Conservation (phyloP, 2,113 vertebrate genomes). For the Rhinoderma darwinii region DNA sequence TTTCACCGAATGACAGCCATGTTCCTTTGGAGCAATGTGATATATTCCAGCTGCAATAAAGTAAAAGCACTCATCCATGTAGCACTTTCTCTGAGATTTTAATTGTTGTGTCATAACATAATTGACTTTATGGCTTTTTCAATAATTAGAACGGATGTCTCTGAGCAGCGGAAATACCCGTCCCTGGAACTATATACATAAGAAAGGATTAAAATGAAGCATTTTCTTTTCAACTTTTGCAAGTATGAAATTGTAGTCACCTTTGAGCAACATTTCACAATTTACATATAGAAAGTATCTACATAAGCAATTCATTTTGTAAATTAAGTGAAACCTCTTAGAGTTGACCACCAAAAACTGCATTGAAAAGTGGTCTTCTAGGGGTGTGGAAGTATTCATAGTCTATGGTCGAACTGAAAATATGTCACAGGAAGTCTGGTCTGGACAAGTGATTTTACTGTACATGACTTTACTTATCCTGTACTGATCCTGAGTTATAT, state of each 20-base stretch:
- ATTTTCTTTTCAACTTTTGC: not conserved
- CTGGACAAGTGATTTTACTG: too few relatives aligned
- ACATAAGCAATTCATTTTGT: too few relatives aligned
- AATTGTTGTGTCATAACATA: constrained; percentile 51
- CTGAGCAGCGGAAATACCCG: not conserved
- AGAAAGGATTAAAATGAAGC: not conserved
- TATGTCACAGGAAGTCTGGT: too few relatives aligned
- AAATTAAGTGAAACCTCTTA: too few relatives aligned
- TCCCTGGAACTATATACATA: not conserved
- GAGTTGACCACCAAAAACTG: too few relatives aligned
- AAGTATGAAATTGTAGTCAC: not conserved
- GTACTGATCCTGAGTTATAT: too few relatives aligned
- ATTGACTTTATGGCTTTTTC: constrained; percentile 55
- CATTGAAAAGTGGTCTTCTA: too few relatives aligned
- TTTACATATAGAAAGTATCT: not conserved
- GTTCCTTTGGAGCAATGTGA: not conserved
- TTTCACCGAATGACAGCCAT: constrained; percentile 33
- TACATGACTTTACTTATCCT: too few relatives aligned
- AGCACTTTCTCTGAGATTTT: constrained; percentile 44
- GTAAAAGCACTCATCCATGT: constrained; percentile 37
- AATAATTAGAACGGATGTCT: constrained; percentile 43
- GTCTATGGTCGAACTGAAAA: too few relatives aligned
- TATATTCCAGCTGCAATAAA: constrained; percentile 38
- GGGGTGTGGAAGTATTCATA: too few relatives aligned
- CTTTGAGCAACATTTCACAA: not conserved